Base-by-base conservation (phyloP, 2,113 vertebrate genomes). In the Donacobius atricapilla region DNA sequence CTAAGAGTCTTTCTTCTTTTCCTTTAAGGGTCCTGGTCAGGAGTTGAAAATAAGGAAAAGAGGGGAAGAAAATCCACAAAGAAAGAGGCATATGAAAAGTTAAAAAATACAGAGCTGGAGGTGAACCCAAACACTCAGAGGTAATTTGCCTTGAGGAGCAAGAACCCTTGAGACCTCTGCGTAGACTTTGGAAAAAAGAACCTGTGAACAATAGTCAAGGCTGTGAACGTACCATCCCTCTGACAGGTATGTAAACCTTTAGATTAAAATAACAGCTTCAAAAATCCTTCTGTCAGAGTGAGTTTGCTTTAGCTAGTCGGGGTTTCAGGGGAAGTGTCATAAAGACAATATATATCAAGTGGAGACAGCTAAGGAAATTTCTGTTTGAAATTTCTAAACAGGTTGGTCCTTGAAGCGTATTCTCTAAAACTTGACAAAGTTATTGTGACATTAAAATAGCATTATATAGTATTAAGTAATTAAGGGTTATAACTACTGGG, bases 201-300 rank as follows among this genome's bases (percentile, higher is more conserved):
- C 39, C 76, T 93, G 80, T 93, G 94, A 96, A 96, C 76, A 89
- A 92, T 21, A 84, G 90, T 39, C 92, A 95, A 95, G 94, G 72
- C 80, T 92, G 27, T 37, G 85, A 93, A 92, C 27, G 44, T 89
- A 73, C 79, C 37, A 27, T 94, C 68, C 76, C 76, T 96, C 93
- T 97, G 96, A 95, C 96, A 95, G 92, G 93, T 94, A 90, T 82
- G 88, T 95, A 96, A 96, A 95, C 88, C 60, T 89, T 68, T 31
- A 83, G 93, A 96, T 96, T 96, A 95, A 96, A 97, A 96, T 93
- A 95, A 82, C 94, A 82, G 37, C 86, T 95, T 96, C 94, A 97
- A 92, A 97, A 95, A 45, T 87, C 76, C 83, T 93, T 94, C 92
- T 93, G 93, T 95, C 96, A 94, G 47, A 71, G 56, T 44, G 72